Conservation (phyloP, 2,888 invertebrate genomes). For the Eupeodes latifasciatus region DNA sequence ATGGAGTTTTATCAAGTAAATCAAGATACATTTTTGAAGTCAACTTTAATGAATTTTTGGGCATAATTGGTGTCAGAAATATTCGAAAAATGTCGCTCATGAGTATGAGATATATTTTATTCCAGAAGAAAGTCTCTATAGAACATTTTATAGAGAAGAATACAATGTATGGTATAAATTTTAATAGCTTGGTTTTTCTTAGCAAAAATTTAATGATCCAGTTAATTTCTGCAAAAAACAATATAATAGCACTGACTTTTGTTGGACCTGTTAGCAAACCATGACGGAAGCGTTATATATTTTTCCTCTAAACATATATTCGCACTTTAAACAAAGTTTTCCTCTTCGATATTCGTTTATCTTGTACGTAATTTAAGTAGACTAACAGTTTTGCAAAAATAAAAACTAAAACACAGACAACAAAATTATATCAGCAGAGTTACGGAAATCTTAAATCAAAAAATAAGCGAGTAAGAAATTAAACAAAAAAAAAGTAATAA, state of each 20-base stretch:
- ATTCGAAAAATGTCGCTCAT: neutral
- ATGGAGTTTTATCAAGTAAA: neutral
- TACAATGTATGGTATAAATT: no score
- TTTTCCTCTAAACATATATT: neutral
- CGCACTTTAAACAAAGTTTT: neutral
- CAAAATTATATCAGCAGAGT: conserved; percentile 70
- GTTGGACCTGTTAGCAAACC: conserved; percentile 29
- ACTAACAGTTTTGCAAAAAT: conserved; percentile 43
- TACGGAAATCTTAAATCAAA: conserved; percentile 65
- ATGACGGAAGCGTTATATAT: conserved; percentile 55
- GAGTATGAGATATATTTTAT: neutral
- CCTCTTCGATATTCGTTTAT: conserved; percentile 9
- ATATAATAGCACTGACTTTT: conserved; percentile 4
- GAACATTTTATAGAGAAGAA: neutral
- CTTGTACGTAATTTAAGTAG: conserved; percentile 39
- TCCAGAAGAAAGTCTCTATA: neutral
- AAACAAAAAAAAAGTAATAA: conserved; percentile 19
- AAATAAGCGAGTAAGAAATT: neutral
- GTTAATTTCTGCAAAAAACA: conserved; percentile 24
- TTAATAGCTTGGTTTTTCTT: no score
- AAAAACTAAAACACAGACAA: neutral
- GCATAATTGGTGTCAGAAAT: neutral
- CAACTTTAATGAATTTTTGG: neutral
- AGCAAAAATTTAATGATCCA: neutral
- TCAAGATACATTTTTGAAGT: neutral